Evolutionary conservation across 1,140 invertebrate species (phyloP).

Genomic region (Pseudomyrmex flavicornis): DNA sequence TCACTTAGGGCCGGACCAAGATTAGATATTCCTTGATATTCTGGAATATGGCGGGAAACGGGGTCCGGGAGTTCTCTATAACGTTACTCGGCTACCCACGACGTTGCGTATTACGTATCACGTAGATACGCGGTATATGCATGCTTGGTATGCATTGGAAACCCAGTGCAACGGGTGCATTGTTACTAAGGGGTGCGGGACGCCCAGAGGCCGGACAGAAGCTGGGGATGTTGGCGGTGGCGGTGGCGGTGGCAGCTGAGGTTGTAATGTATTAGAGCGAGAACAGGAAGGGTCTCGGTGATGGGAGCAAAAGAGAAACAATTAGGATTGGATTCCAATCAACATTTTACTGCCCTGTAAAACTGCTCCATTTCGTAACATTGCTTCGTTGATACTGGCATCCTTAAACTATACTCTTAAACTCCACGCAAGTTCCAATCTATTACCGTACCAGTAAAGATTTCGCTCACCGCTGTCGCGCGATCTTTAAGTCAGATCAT

Average conservation of each 20-base stretch:
- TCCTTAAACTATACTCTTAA: conserved; percentile 53
- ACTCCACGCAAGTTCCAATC: conserved; percentile 70
- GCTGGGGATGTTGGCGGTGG: no score
- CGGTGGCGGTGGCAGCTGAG: conserved; percentile 26
- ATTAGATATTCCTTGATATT: conserved; percentile 48
- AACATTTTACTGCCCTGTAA: conserved; percentile 79
- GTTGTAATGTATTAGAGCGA: conserved; percentile 56
- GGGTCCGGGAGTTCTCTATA: conserved; percentile 54
- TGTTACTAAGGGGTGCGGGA: conserved; percentile 42
- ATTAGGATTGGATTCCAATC: conserved; percentile 75
- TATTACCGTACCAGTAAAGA: conserved; percentile 65
- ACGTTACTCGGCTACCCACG: conserved; percentile 61
- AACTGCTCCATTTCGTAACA: conserved; percentile 76
- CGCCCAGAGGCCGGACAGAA: not conserved
- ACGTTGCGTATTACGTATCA: conserved; percentile 65
- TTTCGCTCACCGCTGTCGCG: conserved; percentile 34
- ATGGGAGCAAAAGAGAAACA: conserved; percentile 59
- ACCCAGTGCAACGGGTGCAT: conserved; percentile 53
- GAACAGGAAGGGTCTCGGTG: conserved; percentile 40
- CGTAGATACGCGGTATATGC: conserved; percentile 57
- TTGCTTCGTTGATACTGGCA: conserved; percentile 69
- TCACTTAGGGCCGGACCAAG: not conserved
- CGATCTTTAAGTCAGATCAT: not conserved
- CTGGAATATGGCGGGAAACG: conserved; percentile 9
- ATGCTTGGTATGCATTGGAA: conserved; percentile 68